Percentiles rank a stretch among this genome's conserved stretches.
phyloP scores from a whole-genome alignment of 2,797 vertebrate species.

The Sebastes nivosus region DNA sequence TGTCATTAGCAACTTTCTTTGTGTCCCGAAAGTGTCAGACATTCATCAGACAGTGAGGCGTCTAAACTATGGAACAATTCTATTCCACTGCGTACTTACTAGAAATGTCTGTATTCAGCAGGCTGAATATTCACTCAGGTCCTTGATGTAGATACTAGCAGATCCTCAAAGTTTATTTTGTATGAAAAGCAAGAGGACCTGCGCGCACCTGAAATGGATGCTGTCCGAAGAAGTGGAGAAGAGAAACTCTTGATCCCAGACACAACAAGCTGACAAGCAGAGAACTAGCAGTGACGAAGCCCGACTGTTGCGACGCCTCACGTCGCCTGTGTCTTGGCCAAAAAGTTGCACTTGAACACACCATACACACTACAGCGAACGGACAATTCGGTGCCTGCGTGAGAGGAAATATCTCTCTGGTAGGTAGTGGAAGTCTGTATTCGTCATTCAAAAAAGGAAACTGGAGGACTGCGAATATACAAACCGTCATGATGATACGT shows the following conservation, averaged over 20 bases:
- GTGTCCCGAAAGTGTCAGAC: conserved; percentile 35
- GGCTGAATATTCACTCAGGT: not conserved
- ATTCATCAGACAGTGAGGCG: conserved; percentile 20
- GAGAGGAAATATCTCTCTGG: too few relatives aligned
- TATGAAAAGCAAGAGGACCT: not conserved
- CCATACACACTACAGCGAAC: fast-evolving
- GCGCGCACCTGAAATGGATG: not conserved
- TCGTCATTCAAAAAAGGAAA: too few relatives aligned
- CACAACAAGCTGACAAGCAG: too few relatives aligned
- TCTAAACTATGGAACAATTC: conserved; percentile 32
- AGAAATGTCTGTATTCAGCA: not conserved
- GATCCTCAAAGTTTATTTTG: not conserved
- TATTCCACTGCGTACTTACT: not conserved
- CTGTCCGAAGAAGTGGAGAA: not conserved
- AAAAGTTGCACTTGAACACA: too few relatives aligned
- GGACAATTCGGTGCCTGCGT: too few relatives aligned
- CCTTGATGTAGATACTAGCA: not conserved
- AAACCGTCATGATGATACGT: too few relatives aligned
- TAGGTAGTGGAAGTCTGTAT: too few relatives aligned
- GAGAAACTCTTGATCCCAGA: not conserved
- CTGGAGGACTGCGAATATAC: too few relatives aligned
- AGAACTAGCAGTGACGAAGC: too few relatives aligned
- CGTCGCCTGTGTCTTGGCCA: too few relatives aligned
- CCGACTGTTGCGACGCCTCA: too few relatives aligned
- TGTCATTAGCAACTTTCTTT: conserved; percentile 58